A percentile compares a stretch with the other conserved stretches of the same genome.
These are phyloP conservation scores for Vidua macroura DNA, from an alignment of 2,113 vertebrate species.

Conservation along the genomic window DNA sequence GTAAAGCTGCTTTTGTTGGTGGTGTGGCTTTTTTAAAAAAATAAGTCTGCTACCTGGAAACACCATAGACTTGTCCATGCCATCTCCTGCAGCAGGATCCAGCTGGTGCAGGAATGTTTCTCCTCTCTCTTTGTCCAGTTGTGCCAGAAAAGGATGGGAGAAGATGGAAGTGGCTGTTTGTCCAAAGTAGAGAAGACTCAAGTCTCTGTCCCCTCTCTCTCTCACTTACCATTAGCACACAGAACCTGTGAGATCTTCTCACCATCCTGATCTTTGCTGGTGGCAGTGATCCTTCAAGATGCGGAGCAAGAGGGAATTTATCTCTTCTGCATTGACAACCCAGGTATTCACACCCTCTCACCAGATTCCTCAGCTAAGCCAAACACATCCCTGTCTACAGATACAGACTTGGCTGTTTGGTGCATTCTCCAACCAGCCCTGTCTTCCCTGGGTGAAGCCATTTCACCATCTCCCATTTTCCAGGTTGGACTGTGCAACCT, in stretches of 20 bases:
- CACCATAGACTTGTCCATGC: neutral
- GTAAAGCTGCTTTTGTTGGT: neutral
- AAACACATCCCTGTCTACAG: neutral
- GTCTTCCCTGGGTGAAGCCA: neutral
- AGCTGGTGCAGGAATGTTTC: neutral
- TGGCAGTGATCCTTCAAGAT: neutral
- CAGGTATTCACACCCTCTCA: neutral
- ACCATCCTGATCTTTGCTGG: neutral
- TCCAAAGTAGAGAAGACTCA: neutral
- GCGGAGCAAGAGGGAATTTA: neutral
- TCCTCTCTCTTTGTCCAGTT: neutral
- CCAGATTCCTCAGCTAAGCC: neutral
- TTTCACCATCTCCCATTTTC: neutral
- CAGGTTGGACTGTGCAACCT: neutral
- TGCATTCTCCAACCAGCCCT: neutral
- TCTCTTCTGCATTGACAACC: neutral
- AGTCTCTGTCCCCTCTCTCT: neutral
- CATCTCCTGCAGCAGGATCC: neutral
- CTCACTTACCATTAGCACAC: neutral
- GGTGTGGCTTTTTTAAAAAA: neutral
- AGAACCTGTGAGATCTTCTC: neutral
- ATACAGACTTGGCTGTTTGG: neutral
- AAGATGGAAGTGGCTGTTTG: neutral
- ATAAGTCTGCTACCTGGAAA: neutral
- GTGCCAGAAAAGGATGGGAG: neutral